phyloP scores from a whole-genome alignment of 2,797 vertebrate species.

The Hippopotamyrus pictus region DNA sequence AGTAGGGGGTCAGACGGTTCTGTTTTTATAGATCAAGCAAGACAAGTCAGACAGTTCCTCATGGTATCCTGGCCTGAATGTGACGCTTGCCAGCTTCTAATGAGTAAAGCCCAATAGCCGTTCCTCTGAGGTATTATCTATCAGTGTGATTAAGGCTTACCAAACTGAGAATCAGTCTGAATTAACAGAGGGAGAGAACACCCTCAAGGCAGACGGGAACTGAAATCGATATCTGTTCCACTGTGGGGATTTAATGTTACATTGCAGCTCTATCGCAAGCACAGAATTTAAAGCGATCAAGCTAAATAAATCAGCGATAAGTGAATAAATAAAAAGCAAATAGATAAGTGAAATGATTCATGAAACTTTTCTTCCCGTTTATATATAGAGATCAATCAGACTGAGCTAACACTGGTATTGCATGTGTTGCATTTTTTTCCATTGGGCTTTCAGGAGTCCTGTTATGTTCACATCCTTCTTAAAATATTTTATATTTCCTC shows the following conservation, averaged over 20 bases:
- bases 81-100: neutral
- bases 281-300: neutral
- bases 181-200: neutral
- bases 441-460: neutral
- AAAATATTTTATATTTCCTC: neutral
- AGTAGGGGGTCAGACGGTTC: neutral
- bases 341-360: neutral
- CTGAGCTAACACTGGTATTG: neutral
- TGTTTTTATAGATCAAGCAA: neutral
- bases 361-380: neutral
- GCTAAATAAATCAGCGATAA: neutral
- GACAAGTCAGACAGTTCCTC: neutral
- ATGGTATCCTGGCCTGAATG: neutral
- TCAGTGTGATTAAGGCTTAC: conserved; percentile 12
- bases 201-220: neutral
- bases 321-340: neutral
- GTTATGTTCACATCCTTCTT: neutral
- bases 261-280: neutral
- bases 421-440: neutral
- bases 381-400: neutral
- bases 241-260: neutral
- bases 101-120: neutral
- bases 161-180: neutral
- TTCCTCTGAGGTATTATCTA: conserved; percentile 8
- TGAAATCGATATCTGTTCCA: neutral